These are phyloP conservation scores for Tetrapedia diversipes DNA, from an alignment of 2,888 invertebrate species.

Conservation along the genomic window DNA sequence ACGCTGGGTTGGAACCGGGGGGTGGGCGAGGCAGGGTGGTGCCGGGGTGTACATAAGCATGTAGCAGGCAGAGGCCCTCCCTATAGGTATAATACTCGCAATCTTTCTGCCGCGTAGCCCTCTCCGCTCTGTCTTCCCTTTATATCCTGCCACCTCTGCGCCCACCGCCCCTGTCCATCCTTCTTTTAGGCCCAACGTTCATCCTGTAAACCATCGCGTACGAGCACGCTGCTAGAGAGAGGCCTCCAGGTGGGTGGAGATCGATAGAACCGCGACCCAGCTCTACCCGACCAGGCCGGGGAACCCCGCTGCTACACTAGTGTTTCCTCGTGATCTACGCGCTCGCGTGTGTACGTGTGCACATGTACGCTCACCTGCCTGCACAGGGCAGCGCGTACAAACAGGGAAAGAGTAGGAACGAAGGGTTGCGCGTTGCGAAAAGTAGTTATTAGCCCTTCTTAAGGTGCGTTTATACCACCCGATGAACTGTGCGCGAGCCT, in stretches of 20 bases:
- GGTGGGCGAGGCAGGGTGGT: too few species aligned
- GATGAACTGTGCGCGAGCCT: too few species aligned
- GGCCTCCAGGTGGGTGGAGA: slow-evolving; percentile 79
- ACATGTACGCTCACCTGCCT: background rate
- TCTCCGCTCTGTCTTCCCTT: slow-evolving; percentile 40
- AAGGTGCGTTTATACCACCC: too few species aligned
- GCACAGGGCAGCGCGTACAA: too few species aligned
- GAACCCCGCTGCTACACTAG: slow-evolving; percentile 75
- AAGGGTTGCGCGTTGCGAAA: too few species aligned
- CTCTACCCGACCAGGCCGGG: slow-evolving; percentile 76
- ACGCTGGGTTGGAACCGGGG: too few species aligned
- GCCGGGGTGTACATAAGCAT: slow-evolving; percentile 30
- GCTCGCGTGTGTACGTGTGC: slow-evolving; percentile 30
- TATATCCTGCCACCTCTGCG: slow-evolving; percentile 43
- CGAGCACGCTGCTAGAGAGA: slow-evolving; percentile 64
- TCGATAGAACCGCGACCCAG: slow-evolving; percentile 81
- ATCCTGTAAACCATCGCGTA: slow-evolving; percentile 63
- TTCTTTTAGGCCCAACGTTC: slow-evolving; percentile 56
- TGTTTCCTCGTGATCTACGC: slow-evolving; percentile 68
- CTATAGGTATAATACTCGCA: slow-evolving; percentile 47
- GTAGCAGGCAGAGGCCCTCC: slow-evolving; percentile 23
- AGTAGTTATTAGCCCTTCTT: too few species aligned
- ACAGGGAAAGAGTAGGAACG: too few species aligned
- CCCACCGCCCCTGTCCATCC: background rate
- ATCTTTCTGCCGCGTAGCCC: slow-evolving; percentile 52